These are phyloP conservation scores for Dendrocopos noguchii DNA, from an alignment of 2,113 vertebrate genomes.

Conservation along the genomic window DNA sequence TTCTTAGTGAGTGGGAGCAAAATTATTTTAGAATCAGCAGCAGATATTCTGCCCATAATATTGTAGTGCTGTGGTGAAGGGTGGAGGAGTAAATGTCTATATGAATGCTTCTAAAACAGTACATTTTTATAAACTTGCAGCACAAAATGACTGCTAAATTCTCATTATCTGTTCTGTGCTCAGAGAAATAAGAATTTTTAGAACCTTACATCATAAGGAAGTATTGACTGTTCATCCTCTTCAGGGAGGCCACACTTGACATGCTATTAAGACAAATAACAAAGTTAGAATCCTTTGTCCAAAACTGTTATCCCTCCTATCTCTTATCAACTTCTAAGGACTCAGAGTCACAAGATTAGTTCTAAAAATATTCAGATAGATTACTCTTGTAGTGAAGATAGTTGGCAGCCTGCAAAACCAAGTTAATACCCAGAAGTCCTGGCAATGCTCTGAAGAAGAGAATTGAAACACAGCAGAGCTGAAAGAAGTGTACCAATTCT, in stretches of 20 bases:
- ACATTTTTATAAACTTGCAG: not conserved
- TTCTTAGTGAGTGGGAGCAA: not conserved
- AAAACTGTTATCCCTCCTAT: not conserved
- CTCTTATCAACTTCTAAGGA: not conserved
- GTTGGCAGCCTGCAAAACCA: not conserved
- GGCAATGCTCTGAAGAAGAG: not conserved
- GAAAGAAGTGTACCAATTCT: fast-evolving
- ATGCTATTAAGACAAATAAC: not conserved
- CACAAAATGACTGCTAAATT: not conserved
- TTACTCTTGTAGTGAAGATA: not conserved
- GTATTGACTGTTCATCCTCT: not conserved
- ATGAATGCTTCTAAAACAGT: not conserved
- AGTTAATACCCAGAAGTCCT: not conserved
- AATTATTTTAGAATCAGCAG: not conserved
- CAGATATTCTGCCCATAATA: not conserved
- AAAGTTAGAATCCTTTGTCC: not conserved
- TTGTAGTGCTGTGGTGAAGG: not conserved
- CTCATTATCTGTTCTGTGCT: not conserved
- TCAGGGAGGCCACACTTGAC: not conserved
- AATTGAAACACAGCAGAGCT: not conserved
- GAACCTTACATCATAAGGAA: not conserved
- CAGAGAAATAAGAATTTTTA: not conserved
- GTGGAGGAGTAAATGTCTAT: not conserved
- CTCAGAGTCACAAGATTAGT: not conserved
- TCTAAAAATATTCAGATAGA: not conserved